These are phyloP conservation scores for Hemitrygon akajei DNA, from an alignment of 2,797 vertebrate genomes.

Conservation along the genomic window DNA sequence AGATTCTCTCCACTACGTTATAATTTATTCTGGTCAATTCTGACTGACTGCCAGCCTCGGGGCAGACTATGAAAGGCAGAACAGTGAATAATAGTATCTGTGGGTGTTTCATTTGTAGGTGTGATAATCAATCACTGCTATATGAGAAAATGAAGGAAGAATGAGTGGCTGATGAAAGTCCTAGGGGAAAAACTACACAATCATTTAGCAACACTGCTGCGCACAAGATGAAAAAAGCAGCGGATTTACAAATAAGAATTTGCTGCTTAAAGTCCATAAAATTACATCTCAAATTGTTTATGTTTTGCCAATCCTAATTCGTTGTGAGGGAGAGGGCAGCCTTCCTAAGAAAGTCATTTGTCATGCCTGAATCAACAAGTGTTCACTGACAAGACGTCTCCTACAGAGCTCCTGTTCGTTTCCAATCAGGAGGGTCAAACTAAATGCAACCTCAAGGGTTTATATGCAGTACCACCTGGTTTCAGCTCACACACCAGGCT, in stretches of 20 bases:
- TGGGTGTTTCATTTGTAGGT: constrained; percentile 33
- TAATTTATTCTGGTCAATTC: constrained; percentile 23
- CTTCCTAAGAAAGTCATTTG: background rate
- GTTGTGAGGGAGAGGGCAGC: background rate
- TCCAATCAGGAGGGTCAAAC: background rate
- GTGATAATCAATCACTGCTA: constrained; percentile 20
- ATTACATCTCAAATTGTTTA: constrained; percentile 7
- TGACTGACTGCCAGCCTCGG: background rate
- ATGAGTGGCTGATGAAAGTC: background rate
- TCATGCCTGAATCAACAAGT: constrained; percentile 8
- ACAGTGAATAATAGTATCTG: constrained; percentile 1
- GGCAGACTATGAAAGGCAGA: background rate
- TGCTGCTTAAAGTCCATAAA: background rate
- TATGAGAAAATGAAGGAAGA: background rate
- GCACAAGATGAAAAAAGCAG: background rate
- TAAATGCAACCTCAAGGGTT: constrained; percentile 1
- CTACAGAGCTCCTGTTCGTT: background rate
- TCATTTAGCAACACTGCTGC: background rate
- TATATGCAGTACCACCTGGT: background rate
- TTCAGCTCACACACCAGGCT: background rate
- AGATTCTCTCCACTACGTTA: background rate
- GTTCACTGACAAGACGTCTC: background rate
- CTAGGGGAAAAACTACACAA: too few species aligned
- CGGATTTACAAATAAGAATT: background rate
- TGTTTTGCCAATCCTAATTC: background rate